Evolutionary conservation across 2,113 vertebrate species (phyloP), one percentile per base, ranked within the genome.

Genomic region (Macquaria australasica): DNA sequence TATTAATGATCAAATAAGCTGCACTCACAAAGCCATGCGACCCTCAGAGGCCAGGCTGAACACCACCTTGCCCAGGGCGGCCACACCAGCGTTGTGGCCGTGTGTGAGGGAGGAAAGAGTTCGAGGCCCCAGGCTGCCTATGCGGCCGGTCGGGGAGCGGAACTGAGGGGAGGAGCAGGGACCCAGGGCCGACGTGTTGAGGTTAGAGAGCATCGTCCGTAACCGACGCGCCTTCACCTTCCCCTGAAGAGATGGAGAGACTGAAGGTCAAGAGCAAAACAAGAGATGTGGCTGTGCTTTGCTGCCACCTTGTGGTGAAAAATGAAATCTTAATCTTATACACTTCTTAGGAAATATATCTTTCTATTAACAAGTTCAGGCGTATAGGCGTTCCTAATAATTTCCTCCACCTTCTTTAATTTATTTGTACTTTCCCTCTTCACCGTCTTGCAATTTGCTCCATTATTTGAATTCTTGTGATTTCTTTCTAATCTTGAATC

Each of bases 1-100:
- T 23, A 5, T 15, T 53, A 3, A 14, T 64, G 50, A 71, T 41
- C 14, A 60, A 23, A 41, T 15, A 53, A 58, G 23, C 9, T 60
- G 48, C 31, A 96, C 97, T 97, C 87, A 98, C 97, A 98, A 98
- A 39, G 97, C 97, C 93, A 98, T 97, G 58, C 96, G 96, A 77
- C 96, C 97, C 81, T 97, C 97, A 0, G 95, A 95, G n/a, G 97
- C 97, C 45, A 98, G 86, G 79, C 97, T 98, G 91, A 98, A 98
- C 53, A 98, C 95, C 90, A 98, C 97, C 84, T 97, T 98, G 5
- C 97, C 97, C 68, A 97, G 81, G 51, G 97, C 94, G 12, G 97
- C 97, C n/a, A 91, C 69, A 10, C 96, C 96, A 0, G 92, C 48
- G 55, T 97, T 97, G 37, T 90, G 87, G 4, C 97, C 97, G 0